Percentiles rank a stretch among this genome's conserved stretches.
Evolutionary conservation across 2,797 vertebrate species (phyloP).

Genomic region (Poeciliopsis presidionis): DNA sequence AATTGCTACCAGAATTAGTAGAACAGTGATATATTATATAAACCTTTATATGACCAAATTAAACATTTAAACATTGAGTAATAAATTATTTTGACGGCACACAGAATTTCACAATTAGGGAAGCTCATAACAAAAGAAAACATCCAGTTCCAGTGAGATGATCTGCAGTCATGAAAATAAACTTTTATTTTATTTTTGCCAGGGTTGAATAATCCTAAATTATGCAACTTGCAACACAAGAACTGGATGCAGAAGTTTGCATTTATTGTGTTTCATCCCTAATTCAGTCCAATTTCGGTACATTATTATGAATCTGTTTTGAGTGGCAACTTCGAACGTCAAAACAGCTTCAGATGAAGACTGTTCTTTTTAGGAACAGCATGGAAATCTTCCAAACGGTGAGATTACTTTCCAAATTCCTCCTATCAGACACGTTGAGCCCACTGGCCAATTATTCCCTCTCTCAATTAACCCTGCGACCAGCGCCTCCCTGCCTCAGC

Average conservation of each 20-base stretch:
- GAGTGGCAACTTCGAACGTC: constrained; percentile 16
- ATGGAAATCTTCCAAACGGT: constrained; percentile 67
- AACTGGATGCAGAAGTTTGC: not conserved
- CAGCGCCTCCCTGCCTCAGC: constrained; percentile 52
- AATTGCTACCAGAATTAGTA: not conserved
- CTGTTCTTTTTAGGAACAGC: constrained; percentile 58
- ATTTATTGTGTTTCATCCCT: not conserved
- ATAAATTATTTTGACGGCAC: not conserved
- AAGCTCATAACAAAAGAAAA: not conserved
- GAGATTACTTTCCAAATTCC: constrained; percentile 75
- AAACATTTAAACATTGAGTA: not conserved
- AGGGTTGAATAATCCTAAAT: not conserved
- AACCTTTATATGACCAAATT: not conserved
- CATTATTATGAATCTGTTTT: constrained; percentile 8
- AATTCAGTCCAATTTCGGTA: not conserved
- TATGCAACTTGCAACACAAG: not conserved
- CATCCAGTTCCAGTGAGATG: not conserved
- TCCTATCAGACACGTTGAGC: constrained; percentile 80
- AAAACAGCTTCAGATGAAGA: constrained; percentile 58
- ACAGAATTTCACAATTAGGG: not conserved
- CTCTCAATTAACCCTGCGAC: constrained; percentile 81
- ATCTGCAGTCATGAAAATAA: not conserved
- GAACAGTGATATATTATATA: not conserved
- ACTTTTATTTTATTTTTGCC: not conserved
- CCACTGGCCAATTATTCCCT: constrained; percentile 82